These are phyloP conservation scores for Corbicula japonica DNA, from an alignment of 2,888 invertebrate species.

Conservation along the genomic window DNA sequence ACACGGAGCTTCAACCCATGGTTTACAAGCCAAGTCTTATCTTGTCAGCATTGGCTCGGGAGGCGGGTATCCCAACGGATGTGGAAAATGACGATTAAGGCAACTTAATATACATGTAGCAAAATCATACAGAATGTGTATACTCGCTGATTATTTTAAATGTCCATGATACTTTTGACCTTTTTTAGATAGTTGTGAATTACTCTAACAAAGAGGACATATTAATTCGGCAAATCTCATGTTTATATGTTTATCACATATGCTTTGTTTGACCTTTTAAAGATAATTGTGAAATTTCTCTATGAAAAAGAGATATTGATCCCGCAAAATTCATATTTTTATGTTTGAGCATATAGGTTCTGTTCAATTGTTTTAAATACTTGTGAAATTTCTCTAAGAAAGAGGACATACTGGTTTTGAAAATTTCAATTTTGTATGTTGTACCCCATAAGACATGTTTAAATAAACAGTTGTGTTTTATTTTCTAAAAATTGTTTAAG, in stretches of 20 bases:
- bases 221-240: slow-evolving; percentile 15
- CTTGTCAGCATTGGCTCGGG: slow-evolving; percentile 14
- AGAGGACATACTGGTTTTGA: slow-evolving; percentile 17
- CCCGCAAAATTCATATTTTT: slow-evolving; percentile 11
- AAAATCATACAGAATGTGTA: slow-evolving; percentile 18
- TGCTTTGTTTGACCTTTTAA: slow-evolving; percentile 16
- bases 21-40: slow-evolving; percentile 17
- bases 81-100: slow-evolving; percentile 18
- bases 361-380: slow-evolving; percentile 1
- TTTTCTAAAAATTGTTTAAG: slow-evolving; percentile 4
- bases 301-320: slow-evolving; percentile 14
- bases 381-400: slow-evolving; percentile 8
- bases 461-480: slow-evolving; percentile 4
- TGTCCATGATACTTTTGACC: slow-evolving; percentile 16
- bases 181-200: slow-evolving; percentile 16
- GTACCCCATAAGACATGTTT: slow-evolving; percentile 4
- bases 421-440: slow-evolving; percentile 7
- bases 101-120: slow-evolving; percentile 18
- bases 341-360: slow-evolving; percentile 2
- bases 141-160: slow-evolving; percentile 18
- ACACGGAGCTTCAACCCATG: slow-evolving; percentile 16
- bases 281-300: slow-evolving; percentile 18
- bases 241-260: slow-evolving; percentile 16
- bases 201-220: slow-evolving; percentile 17
- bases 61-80: slow-evolving; percentile 20